Base-by-base conservation (phyloP, 2,113 vertebrate species). In the Amazona guildingii region DNA sequence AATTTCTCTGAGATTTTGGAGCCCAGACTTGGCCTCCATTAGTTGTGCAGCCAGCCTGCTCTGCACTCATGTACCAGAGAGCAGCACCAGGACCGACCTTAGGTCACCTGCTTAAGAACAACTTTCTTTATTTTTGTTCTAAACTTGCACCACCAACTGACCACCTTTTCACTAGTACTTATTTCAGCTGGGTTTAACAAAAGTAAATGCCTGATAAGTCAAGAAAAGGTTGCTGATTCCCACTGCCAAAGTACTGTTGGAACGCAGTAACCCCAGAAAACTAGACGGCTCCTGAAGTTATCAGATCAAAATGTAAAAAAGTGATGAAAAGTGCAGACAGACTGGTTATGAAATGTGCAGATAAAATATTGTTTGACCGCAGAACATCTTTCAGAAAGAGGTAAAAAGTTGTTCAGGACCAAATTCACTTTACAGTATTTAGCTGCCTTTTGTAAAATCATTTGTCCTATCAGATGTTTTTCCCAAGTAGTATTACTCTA, bases 21-120 rank as follows among this genome's bases (percentile, higher is more conserved):
- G 9, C 9, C 21, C 16, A 35, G 10, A 23, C 41, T 20, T 51
- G 11, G 24, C 59, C 16, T 8, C 29, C 29, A 57, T 23, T 11
- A 2, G 1, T 6, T 11, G 9, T 37, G 17, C 27, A 51, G 17
- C 25, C 54, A 64, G n/a, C 6, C 7, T 1, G 0, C n/a, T 37
- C 48, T 46, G 10, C 48, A 59, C 24, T 19, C 17, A 1, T 0
- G 4, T 35, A 21, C 31, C 24, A 0, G 0, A 41, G 17, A 66
- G n/a, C 16, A 31, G 8, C 10, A 18, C 27, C 4, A 6, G 27
- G 9, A 5, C 24, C 41, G 41, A 82, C 44, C 54, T 66, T n/a
- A 31, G 37, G 54, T n/a, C 33, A 35, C 21, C 66, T 84, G 51
- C 39, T 25, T 43, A 12, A 66, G 37, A 55, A 23, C 16, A 52